Conservation (phyloP, 2,888 invertebrate species). For the Lepeophtheirus nordmannii region DNA sequence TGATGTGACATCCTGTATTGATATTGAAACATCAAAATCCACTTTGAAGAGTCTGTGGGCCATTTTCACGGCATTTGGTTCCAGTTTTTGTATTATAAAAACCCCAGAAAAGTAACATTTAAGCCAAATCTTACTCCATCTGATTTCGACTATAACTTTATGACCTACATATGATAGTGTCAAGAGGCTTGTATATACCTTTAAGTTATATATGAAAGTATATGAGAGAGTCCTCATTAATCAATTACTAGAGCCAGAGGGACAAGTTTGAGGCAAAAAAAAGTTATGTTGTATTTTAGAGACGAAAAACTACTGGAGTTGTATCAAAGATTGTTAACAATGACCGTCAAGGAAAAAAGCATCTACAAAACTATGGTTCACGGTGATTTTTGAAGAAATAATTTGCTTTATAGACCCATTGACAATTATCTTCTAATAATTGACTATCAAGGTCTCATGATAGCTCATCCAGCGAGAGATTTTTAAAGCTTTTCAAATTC, state of each 20-base stretch:
- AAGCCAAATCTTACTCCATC: not conserved
- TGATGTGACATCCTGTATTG: not conserved
- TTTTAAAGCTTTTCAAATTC: not conserved
- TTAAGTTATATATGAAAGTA: not conserved
- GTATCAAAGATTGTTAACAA: not conserved
- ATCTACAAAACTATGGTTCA: conserved; percentile 2
- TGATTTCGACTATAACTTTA: not conserved
- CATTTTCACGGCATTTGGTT: not conserved
- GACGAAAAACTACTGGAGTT: not conserved
- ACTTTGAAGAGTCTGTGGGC: not conserved
- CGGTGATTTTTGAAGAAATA: conserved; percentile 10
- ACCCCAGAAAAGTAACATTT: not conserved
- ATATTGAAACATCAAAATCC: not conserved
- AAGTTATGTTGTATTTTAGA: not conserved
- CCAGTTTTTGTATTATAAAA: not conserved
- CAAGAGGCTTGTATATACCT: not conserved
- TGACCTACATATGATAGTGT: not conserved
- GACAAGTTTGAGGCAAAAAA: not conserved
- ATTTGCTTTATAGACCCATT: not conserved
- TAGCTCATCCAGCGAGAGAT: conserved; percentile 9
- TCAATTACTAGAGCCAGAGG: not conserved
- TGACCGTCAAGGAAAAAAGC: not conserved
- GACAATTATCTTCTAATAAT: not conserved
- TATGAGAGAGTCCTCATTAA: not conserved
- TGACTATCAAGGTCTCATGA: conserved; percentile 1